Conservation (phyloP, 2,113 vertebrate genomes). For the Antennarius striatus region DNA sequence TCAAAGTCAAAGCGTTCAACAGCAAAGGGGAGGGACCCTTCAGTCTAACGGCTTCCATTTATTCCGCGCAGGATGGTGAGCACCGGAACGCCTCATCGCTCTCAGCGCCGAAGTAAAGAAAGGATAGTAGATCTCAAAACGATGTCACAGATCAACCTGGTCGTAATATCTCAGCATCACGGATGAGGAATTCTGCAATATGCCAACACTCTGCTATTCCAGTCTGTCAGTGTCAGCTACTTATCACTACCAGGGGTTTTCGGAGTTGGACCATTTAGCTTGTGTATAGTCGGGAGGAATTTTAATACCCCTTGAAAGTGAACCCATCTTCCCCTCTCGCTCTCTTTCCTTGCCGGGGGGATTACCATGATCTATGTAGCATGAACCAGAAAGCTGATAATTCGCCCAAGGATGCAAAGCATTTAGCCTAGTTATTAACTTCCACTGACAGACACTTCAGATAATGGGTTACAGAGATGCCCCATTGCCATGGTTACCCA, state of each 20-base stretch:
- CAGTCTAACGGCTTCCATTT: constrained; percentile 86
- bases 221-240: constrained; percentile 59
- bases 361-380: constrained; percentile 70
- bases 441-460: constrained; percentile 82
- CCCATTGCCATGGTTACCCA: constrained; percentile 65
- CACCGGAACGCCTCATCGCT: constrained; percentile 16
- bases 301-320: constrained; percentile 70
- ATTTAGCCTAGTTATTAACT: constrained; percentile 80
- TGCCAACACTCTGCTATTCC: constrained; percentile 52
- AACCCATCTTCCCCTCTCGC: constrained; percentile 37
- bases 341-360: constrained; percentile 31
- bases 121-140: constrained; percentile 12
- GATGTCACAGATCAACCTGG: constrained; percentile 10
- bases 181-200: constrained; percentile 28
- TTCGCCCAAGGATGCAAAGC: constrained; percentile 68
- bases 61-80: constrained; percentile 92
- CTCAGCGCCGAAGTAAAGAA: background rate
- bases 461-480: constrained; percentile 56
- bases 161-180: constrained; percentile 15
- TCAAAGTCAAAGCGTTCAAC: constrained; percentile 97
- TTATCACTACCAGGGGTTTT: constrained; percentile 35
- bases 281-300: constrained; percentile 66
- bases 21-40: constrained; percentile 91
- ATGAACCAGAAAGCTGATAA: constrained; percentile 73
- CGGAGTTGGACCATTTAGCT: constrained; percentile 50